A percentile compares a stretch with the other conserved stretches of the same genome.
Conservation (phyloP, 2,113 vertebrate genomes). For the Seriola dumerili region DNA sequence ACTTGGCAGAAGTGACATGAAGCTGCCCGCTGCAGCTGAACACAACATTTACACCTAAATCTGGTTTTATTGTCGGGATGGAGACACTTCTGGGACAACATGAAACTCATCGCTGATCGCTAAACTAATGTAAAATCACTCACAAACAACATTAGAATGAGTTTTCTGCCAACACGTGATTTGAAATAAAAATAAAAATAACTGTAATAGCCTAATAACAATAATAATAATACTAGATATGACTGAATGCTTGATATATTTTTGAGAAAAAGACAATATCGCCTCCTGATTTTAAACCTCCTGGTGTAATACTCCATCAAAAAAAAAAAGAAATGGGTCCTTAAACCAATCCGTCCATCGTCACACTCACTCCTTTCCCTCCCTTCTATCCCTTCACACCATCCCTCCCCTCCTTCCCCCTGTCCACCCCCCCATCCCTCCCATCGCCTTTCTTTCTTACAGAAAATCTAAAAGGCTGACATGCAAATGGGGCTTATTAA, state of each 20-base stretch:
- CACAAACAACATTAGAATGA: rapidly evolving
- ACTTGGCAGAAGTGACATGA: conserved; percentile 34
- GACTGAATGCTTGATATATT: neutral
- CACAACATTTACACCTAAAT: no score
- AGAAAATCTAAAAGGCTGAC: conserved; percentile 82
- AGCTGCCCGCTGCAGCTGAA: neutral
- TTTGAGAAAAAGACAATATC: conserved; percentile 8
- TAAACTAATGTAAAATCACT: neutral
- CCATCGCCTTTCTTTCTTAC: conserved; percentile 74
- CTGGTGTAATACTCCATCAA: conserved; percentile 27
- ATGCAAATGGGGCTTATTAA: conserved; percentile 85
- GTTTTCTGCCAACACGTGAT: neutral
- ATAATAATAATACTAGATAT: conserved; percentile 5
- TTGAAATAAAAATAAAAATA: neutral
- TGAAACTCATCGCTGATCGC: no score
- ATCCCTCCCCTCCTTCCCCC: conserved; percentile 22
- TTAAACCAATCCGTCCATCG: conserved; percentile 41
- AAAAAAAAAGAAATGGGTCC: conserved; percentile 22
- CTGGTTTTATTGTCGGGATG: neutral
- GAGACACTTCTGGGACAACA: no score
- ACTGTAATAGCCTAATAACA: neutral
- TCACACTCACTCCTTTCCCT: conserved; percentile 35
- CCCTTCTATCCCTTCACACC: conserved; percentile 34
- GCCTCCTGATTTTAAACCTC: neutral
- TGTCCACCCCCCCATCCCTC: conserved; percentile 45